Evolutionary conservation across 2,797 vertebrate genomes (phyloP), one percentile per base, ranked within the genome.

Genomic region (Mycteria americana): DNA sequence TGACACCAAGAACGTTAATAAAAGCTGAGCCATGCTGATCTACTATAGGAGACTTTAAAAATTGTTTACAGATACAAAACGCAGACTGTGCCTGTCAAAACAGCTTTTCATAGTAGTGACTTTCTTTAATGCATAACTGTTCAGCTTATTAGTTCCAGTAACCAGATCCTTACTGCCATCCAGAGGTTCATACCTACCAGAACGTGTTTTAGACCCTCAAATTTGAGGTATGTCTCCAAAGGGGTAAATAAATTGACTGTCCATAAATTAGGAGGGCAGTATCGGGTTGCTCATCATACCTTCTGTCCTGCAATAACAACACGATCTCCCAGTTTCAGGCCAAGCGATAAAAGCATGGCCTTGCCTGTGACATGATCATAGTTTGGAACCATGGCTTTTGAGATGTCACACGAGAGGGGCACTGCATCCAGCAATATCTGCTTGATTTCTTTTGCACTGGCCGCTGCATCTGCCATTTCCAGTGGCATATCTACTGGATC

Each of bases 251-350:
- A 54, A 83, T 3, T 22, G 53, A 45, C 41, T 54, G 35, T 28
- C 24, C 16, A 43, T 65, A 43, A 37, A 53, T 19, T 18, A 41
- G 7, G 57, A 63, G 10, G 10, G 22, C 7, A 77, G 45, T 5
- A 4, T 7, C 5, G 27, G 23, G 67, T 16, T 85, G 85, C 91
- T 86, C 89, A 91, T 78, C 95, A 2, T 98, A 99, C 99, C 99
- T 99, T 99, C 98, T 99, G 99, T 95, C 99, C 99, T 41, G 99
- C 99, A 28, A 99, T 99, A 89, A 99, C 97, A 51, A 99, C 99
- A 25, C 99, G 98, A 96, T 99, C 99, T 27, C 99, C 99, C 51
- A 99, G 96, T 89, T 98, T 99, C 92, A 99, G 96, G 72, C 99
- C 99, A 89, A 99, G 98, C 0, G 98, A 98, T 13, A 97, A 73